Evolutionary conservation across 2,888 invertebrate species (phyloP), one percentile per base, ranked within the genome.

Genomic region (Tuberolachnus salignus): DNA sequence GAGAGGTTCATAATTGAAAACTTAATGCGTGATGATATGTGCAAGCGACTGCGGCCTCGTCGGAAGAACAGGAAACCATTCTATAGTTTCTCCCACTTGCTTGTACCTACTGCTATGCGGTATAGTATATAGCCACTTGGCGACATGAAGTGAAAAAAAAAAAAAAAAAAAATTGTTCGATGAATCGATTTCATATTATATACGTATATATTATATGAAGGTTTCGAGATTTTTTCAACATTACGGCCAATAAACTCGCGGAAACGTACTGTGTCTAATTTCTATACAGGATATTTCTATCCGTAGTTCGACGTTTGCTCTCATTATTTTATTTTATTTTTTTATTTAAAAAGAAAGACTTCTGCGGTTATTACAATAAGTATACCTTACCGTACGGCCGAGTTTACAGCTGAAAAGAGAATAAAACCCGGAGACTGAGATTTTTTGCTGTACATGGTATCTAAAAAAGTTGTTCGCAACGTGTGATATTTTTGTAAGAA

Each of bases 1-100:
- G 75, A 75, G 66, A 55, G 75, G 34, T 66, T 63, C 75, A 75
- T 75, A 66, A 75, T 66, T 66, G 75, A 75, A 75, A 75, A 75
- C 75, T 75, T 66, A 66, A 64, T 61, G 74, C 74, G 74, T 64
- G 53, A 74, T 64, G 74, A 64, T 75, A 75, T 75, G 75, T 26
- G 23, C 55, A 57, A 64, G 55, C 66, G 75, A 75, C 75, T 75
- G 75, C 64, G 66, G 66, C 55, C 75, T 75, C 75, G 66, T 55
- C 66, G 44, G 73, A 75, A 75, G 75, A 66, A 66, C 74, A 64
- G 64, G 64, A 64, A 74, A 64, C 74, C 74, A 19, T 74, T 74
- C 51, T 9, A 74, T n/a, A n/a, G 64, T 55, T 66, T 75, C 75
- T 66, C 75, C 75, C 75, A 64, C 75, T 51, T 26, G 23, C 21